A percentile compares a stretch with the other conserved stretches of the same genome.
Evolutionary conservation across 2,113 vertebrate species (phyloP).

Genomic region (Sphaerodactylus townsendi): DNA sequence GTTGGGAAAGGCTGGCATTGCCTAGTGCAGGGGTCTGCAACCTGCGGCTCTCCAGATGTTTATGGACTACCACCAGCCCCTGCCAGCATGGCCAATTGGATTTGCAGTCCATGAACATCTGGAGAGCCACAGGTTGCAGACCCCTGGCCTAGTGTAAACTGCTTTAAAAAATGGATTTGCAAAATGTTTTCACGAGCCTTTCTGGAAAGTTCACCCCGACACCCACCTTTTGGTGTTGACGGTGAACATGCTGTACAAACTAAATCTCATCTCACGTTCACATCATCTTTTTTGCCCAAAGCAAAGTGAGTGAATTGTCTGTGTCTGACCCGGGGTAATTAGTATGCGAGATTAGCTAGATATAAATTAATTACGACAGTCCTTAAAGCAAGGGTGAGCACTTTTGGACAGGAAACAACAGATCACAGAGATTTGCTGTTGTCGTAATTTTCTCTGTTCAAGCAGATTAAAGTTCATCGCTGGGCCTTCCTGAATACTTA

Average conservation of each 20-base stretch:
- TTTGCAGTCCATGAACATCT: too few species aligned
- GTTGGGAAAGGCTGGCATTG: not conserved
- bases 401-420: slow-evolving; percentile 54
- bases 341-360: slow-evolving; percentile 60
- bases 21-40: too few species aligned
- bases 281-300: slow-evolving; percentile 64
- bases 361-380: slow-evolving; percentile 71
- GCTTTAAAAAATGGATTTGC: slow-evolving; percentile 9
- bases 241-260: fast-evolving
- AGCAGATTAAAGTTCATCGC: not conserved
- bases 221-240: not conserved
- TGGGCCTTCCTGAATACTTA: slow-evolving; percentile 38
- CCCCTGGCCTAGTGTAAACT: not conserved
- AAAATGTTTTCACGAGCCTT: not conserved
- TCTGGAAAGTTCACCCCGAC: slow-evolving; percentile 17
- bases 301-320: slow-evolving; percentile 67
- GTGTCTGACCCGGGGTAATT: slow-evolving; percentile 66
- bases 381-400: slow-evolving; percentile 59
- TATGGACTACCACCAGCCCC: too few species aligned
- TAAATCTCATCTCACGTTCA: slow-evolving; percentile 40
- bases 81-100: too few species aligned
- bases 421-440: slow-evolving; percentile 62
- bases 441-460: slow-evolving; percentile 42
- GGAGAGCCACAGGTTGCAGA: too few species aligned
- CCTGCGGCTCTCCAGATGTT: too few species aligned